A percentile compares a stretch with the other conserved stretches of the same genome.
Evolutionary conservation across 2,888 invertebrate species (phyloP).

Genomic region (Lasioglossum calceatum): DNA sequence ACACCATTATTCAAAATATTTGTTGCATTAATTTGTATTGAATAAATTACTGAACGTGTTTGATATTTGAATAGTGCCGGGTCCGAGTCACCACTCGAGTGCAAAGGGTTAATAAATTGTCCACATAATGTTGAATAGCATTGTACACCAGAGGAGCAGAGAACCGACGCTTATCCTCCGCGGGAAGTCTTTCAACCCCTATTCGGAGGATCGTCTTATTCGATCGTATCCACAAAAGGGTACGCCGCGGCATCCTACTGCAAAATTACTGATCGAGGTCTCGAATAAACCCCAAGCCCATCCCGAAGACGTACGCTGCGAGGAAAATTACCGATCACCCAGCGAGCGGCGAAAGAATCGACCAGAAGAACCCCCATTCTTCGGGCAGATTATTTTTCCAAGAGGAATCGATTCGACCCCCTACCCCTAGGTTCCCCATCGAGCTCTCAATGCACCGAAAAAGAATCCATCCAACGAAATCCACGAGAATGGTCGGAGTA

Average conservation of each 20-base stretch:
- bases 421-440: neutral
- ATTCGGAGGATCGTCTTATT: neutral
- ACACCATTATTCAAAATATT: too few species aligned
- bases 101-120: neutral
- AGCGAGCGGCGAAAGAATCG: conserved; percentile 38
- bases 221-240: neutral
- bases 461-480: conserved; percentile 26
- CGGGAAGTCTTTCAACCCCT: neutral
- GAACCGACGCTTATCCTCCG: neutral
- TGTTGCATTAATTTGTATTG: too few species aligned
- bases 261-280: conserved; percentile 15
- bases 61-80: too few species aligned
- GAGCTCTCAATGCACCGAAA: conserved; percentile 1
- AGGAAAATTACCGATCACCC: conserved; percentile 46
- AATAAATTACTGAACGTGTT: too few species aligned
- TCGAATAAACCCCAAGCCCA: neutral
- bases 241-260: neutral
- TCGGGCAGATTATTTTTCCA: conserved; percentile 47
- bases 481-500: neutral
- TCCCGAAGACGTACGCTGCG: neutral
- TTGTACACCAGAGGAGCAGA: neutral
- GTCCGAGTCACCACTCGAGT: too few species aligned
- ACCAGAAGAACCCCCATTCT: conserved; percentile 43
- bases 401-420: conserved; percentile 38
- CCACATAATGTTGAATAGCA: neutral